These are phyloP conservation scores for Myathropa florea DNA, from an alignment of 2,888 invertebrate genomes.

Conservation along the genomic window DNA sequence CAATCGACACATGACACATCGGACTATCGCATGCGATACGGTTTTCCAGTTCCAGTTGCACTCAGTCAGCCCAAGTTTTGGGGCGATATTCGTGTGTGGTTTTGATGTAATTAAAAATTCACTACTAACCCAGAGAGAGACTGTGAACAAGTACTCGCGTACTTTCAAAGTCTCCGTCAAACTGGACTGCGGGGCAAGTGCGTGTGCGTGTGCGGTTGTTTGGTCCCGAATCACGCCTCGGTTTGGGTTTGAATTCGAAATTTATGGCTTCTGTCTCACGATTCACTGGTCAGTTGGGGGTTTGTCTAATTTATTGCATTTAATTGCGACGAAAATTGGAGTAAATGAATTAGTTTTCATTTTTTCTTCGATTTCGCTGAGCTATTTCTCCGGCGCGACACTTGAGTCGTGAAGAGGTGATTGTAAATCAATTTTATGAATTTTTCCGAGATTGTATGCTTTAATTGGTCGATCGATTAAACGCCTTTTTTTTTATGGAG, in stretches of 20 bases:
- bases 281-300: neutral
- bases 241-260: conserved; percentile 49
- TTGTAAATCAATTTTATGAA: neutral
- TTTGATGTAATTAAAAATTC: conserved; percentile 53
- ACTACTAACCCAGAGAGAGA: conserved; percentile 21
- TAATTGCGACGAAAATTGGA: conserved; percentile 5
- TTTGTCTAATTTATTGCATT: conserved; percentile 31
- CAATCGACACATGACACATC: conserved; percentile 18
- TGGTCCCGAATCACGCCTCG: conserved; percentile 2
- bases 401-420: neutral
- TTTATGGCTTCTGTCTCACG: conserved; percentile 43
- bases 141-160: conserved; percentile 42
- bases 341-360: neutral
- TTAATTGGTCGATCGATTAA: conserved; percentile 8
- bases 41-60: conserved; percentile 35
- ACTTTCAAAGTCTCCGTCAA: conserved; percentile 24
- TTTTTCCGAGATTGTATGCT: neutral
- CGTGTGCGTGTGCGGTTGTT: conserved; percentile 1
- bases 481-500: neutral
- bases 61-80: conserved; percentile 27
- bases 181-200: conserved; percentile 7
- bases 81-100: conserved; percentile 23
- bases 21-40: conserved; percentile 21
- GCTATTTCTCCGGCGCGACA: neutral
- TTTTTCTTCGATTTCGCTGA: neutral